Evolutionary conservation across 2,888 invertebrate genomes (phyloP).

Genomic region (Drosophila suboccidentalis): DNA sequence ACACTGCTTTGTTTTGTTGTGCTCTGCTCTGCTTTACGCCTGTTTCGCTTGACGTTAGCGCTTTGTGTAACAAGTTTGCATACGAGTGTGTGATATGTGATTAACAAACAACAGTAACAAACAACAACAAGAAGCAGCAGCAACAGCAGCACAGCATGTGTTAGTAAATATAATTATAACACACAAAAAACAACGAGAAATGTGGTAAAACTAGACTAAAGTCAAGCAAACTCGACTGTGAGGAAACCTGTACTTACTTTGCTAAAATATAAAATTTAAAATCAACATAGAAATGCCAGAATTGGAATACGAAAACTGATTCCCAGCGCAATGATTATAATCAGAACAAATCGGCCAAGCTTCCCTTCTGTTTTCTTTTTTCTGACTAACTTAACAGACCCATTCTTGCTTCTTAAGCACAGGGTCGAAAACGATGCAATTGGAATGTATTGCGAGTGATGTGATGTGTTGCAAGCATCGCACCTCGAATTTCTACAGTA

Average conservation of each 20-base stretch:
- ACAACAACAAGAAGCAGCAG: constrained; percentile 42
- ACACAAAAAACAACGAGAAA: constrained; percentile 12
- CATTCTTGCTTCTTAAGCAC: not conserved
- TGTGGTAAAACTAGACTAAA: not conserved
- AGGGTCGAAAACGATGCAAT: constrained; percentile 14
- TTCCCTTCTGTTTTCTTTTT: too few species aligned
- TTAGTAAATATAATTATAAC: constrained; percentile 79
- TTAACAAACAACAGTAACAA: constrained; percentile 52
- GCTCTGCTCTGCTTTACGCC: constrained; percentile 47
- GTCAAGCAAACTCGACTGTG: not conserved
- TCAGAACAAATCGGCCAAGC: too few species aligned
- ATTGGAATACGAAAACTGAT: too few species aligned
- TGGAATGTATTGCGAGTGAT: constrained; percentile 50
- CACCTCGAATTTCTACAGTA: constrained; percentile 28
- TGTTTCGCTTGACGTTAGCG: constrained; percentile 55
- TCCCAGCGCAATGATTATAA: too few species aligned
- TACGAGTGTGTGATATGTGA: constrained; percentile 72
- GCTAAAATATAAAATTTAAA: too few species aligned
- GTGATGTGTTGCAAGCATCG: constrained; percentile 43
- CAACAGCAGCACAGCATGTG: constrained; percentile 46
- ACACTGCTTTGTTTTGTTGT: constrained; percentile 43
- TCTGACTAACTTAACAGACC: not conserved
- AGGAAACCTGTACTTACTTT: not conserved
- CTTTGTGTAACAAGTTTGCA: constrained; percentile 78
- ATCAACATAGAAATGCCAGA: too few species aligned